phyloP scores from a whole-genome alignment of 1,140 invertebrate species.

The Drosophila fuyamai region DNA sequence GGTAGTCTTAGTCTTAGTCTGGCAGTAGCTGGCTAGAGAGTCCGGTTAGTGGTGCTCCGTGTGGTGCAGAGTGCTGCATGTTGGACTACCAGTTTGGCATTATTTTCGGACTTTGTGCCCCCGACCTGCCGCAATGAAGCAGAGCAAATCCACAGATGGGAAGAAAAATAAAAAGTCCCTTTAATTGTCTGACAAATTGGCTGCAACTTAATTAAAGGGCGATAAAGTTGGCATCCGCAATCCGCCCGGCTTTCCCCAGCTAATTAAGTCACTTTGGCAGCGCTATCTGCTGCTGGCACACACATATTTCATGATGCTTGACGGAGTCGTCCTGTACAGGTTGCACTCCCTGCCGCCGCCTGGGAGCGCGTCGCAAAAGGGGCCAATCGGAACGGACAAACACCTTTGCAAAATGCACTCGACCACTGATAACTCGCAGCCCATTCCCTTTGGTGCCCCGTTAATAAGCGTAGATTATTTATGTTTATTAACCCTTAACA shows the following conservation, averaged over 20 bases:
- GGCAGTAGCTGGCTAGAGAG: constrained; percentile 20
- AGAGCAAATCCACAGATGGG: background rate
- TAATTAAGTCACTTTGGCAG: constrained; percentile 73
- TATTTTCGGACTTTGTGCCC: constrained; percentile 34
- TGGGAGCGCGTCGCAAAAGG: constrained; percentile 28
- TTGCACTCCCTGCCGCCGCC: constrained; percentile 39
- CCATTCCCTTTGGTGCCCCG: constrained; percentile 49
- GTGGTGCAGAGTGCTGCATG: constrained; percentile 28
- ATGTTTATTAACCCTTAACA: constrained; percentile 85
- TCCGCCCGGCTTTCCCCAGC: constrained; percentile 34
- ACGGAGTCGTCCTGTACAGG: constrained; percentile 31
- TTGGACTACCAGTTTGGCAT: constrained; percentile 54
- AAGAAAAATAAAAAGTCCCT: constrained; percentile 11
- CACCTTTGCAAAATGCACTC: constrained; percentile 82
- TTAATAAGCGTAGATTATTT: constrained; percentile 84
- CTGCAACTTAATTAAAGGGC: constrained; percentile 78
- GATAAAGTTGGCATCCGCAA: constrained; percentile 49
- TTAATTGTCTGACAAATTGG: constrained; percentile 82
- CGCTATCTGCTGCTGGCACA: constrained; percentile 68
- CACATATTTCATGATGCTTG: constrained; percentile 73
- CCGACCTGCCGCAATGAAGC: constrained; percentile 64
- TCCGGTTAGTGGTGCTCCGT: constrained; percentile 47
- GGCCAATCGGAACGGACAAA: constrained; percentile 72
- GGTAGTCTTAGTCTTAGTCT: constrained; percentile 29
- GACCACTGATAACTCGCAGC: constrained; percentile 61